Evolutionary conservation across 2,888 invertebrate species (phyloP).

Genomic region (Hedya salicella): DNA sequence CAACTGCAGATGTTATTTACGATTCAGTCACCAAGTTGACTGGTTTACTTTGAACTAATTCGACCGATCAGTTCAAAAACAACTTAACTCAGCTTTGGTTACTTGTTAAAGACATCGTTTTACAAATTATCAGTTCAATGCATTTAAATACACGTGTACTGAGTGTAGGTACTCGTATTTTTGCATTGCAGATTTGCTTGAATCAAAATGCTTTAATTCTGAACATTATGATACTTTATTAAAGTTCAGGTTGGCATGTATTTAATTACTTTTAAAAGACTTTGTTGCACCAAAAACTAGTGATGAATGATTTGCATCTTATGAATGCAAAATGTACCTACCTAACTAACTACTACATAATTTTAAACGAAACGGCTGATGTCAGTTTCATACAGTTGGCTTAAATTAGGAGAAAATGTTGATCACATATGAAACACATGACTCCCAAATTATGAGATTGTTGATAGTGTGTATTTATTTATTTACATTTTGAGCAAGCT

Average conservation of each 20-base stretch:
- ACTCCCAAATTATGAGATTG: no score
- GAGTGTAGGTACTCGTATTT: not conserved
- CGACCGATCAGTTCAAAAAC: conserved; percentile 2
- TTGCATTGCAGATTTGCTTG: not conserved
- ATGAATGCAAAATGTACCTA: not conserved
- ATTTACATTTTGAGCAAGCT: no score
- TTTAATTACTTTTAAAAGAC: not conserved
- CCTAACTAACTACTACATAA: not conserved
- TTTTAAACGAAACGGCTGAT: not conserved
- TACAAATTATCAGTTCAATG: not conserved
- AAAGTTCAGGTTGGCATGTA: not conserved
- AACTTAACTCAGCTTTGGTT: not conserved
- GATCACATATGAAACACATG: no score
- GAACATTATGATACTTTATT: not conserved
- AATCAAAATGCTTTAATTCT: not conserved
- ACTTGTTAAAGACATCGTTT: not conserved
- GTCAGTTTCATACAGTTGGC: not conserved
- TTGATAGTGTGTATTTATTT: no score
- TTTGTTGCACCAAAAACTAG: not conserved
- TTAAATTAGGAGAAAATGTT: not conserved
- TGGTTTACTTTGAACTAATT: conserved; percentile 31
- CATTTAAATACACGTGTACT: not conserved
- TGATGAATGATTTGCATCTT: not conserved
- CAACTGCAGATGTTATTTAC: conserved; percentile 20
- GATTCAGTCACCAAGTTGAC: conserved; percentile 5